Percentiles rank a stretch among this genome's conserved stretches.
Evolutionary conservation across 2,113 vertebrate species (phyloP).

Genomic region (Brachyhypopomus gauderio): DNA sequence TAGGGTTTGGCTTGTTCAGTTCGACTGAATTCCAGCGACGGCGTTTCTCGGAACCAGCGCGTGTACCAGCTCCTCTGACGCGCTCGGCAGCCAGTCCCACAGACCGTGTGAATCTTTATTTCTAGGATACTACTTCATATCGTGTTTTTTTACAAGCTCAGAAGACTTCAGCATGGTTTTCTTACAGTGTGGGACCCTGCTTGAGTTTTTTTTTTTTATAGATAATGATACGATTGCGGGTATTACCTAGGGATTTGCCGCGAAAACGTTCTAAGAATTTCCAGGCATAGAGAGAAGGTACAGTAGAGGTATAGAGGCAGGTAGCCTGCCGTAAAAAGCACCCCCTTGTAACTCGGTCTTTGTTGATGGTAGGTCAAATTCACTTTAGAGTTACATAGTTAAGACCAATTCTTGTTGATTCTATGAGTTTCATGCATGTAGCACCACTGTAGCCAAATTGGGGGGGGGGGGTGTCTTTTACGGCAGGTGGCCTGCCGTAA

Average conservation of each 20-base stretch:
- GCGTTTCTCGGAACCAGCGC: conserved; percentile 76
- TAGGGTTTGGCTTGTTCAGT: conserved; percentile 72
- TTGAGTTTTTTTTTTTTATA: not conserved
- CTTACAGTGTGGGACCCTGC: not conserved
- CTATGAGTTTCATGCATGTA: too few relatives aligned
- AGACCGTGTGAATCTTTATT: conserved; percentile 22
- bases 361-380: too few relatives aligned
- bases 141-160: not conserved
- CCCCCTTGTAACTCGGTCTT: too few relatives aligned
- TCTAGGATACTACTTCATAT: not conserved
- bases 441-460: too few relatives aligned
- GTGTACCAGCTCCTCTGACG: conserved; percentile 73
- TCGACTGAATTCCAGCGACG: conserved; percentile 75
- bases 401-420: too few relatives aligned
- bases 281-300: too few relatives aligned
- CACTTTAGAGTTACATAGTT: too few relatives aligned
- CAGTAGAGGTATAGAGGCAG: too few relatives aligned
- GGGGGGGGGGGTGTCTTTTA: too few relatives aligned
- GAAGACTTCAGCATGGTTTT: not conserved
- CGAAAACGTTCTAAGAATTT: conserved; percentile 56
- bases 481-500: too few relatives aligned
- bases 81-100: conserved; percentile 58
- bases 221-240: not conserved
- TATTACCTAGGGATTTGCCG: conserved; percentile 22
- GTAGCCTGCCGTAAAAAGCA: too few relatives aligned